These are phyloP conservation scores for Clarias platycephalus DNA, from an alignment of 2,797 vertebrate genomes.

Conservation along the genomic window DNA sequence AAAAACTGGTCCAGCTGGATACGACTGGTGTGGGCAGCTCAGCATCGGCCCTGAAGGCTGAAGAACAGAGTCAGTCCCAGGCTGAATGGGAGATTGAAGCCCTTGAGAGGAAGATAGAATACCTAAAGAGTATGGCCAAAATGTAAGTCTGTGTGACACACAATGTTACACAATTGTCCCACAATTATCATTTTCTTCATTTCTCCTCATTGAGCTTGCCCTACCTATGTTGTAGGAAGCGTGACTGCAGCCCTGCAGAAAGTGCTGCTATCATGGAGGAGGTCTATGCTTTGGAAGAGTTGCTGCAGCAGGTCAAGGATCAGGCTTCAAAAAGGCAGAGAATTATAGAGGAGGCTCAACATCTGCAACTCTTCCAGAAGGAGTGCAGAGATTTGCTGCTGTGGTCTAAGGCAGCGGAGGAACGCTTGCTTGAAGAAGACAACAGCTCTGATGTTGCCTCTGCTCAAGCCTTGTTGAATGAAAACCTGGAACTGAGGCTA, in stretches of 20 bases:
- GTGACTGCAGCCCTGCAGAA: conserved; percentile 79
- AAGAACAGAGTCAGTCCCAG: conserved; percentile 67
- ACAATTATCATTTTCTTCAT: background rate
- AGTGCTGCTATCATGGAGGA: conserved; percentile 76
- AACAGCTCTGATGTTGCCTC: conserved; percentile 72
- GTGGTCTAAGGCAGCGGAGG: conserved; percentile 70
- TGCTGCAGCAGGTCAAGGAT: conserved; percentile 70
- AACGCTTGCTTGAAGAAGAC: conserved; percentile 75
- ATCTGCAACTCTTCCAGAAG: conserved; percentile 74
- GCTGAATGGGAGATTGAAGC: conserved; percentile 75
- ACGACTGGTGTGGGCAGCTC: conserved; percentile 65
- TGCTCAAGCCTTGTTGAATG: conserved; percentile 74
- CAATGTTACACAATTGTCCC: background rate
- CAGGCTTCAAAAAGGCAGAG: conserved; percentile 62
- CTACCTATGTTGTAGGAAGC: conserved; percentile 69
- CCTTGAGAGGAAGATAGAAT: conserved; percentile 79
- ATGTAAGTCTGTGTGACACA: conserved; percentile 69
- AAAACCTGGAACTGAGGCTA: conserved; percentile 75
- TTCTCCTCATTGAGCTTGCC: background rate
- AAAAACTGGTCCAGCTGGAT: conserved; percentile 67
- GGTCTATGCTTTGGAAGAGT: conserved; percentile 76
- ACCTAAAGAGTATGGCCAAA: conserved; percentile 77
- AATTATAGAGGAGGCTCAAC: conserved; percentile 65
- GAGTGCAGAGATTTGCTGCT: conserved; percentile 72
- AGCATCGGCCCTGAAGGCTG: conserved; percentile 64